Evolutionary conservation across 2,888 invertebrate species (phyloP).

Genomic region (Elegia similella): DNA sequence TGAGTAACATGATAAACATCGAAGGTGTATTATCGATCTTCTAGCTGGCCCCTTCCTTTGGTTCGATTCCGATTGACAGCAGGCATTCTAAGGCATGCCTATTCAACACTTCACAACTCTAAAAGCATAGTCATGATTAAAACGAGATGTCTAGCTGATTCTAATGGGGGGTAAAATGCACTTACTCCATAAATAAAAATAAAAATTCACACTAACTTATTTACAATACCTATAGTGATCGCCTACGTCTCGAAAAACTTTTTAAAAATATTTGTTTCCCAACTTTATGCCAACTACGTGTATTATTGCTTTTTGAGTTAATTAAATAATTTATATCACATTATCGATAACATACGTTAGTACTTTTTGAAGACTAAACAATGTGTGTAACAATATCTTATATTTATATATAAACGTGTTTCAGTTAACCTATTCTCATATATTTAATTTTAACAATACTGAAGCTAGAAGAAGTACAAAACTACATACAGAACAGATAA

Average conservation of each 20-base stretch:
- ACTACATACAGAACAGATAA: background rate
- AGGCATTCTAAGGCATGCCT: background rate
- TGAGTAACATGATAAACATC: too few species aligned
- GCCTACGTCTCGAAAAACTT: slow-evolving; percentile 42
- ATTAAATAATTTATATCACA: slow-evolving; percentile 42
- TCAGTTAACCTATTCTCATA: background rate
- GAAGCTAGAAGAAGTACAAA: background rate
- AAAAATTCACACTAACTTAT: slow-evolving; percentile 62
- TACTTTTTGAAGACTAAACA: slow-evolving; percentile 9
- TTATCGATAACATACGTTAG: slow-evolving; percentile 28
- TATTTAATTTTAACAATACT: slow-evolving; percentile 2
- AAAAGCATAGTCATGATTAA: slow-evolving; percentile 42
- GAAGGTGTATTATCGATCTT: too few species aligned
- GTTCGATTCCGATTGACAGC: background rate
- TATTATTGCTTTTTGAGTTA: slow-evolving; percentile 44
- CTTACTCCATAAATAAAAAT: slow-evolving; percentile 46
- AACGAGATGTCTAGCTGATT: slow-evolving; percentile 56
- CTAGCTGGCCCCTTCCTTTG: too few species aligned
- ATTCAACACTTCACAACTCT: slow-evolving; percentile 16
- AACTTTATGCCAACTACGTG: slow-evolving; percentile 41
- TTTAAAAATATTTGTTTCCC: slow-evolving; percentile 40
- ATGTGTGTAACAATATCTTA: slow-evolving; percentile 7
- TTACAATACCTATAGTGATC: slow-evolving; percentile 52
- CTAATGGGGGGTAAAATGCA: slow-evolving; percentile 46
- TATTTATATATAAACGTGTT: slow-evolving; percentile 2